These are phyloP conservation scores for Poecilia gillii DNA, from an alignment of 2,797 vertebrate species.

Conservation along the genomic window DNA sequence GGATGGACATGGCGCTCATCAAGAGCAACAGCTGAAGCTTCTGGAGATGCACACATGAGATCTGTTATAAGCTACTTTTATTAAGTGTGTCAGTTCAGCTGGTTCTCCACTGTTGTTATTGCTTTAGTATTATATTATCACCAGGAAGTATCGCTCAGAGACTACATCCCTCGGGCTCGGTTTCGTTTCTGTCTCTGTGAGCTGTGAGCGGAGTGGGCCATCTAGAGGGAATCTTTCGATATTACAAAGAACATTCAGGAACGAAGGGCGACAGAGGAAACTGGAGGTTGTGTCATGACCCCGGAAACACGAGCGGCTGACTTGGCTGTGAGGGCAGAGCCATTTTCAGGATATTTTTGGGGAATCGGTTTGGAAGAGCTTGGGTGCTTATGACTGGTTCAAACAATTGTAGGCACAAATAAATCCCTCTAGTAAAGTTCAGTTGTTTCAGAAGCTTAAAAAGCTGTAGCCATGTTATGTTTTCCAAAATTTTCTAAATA, in stretches of 20 bases:
- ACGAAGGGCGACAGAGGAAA: constrained; percentile 47
- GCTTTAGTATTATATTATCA: constrained; percentile 29
- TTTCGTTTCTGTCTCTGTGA: constrained; percentile 20
- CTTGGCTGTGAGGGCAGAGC: constrained; percentile 25
- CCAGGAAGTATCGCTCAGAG: constrained; percentile 24
- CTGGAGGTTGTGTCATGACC: constrained; percentile 21
- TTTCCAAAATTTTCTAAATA: not conserved
- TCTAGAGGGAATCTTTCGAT: constrained; percentile 67
- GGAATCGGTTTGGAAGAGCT: not conserved
- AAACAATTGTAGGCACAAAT: not conserved
- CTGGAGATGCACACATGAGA: not conserved
- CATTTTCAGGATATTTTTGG: not conserved
- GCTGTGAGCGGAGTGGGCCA: constrained; percentile 66
- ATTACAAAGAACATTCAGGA: constrained; percentile 64
- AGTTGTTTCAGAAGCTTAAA: not conserved
- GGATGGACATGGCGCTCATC: constrained; percentile 6
- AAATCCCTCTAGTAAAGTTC: not conserved
- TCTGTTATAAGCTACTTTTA: constrained; percentile 2
- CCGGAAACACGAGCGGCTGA: constrained; percentile 42
- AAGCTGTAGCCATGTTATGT: not conserved
- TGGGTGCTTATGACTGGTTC: not conserved
- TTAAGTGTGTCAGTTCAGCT: not conserved
- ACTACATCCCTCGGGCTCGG: constrained; percentile 31
- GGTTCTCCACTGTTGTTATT: constrained; percentile 5
- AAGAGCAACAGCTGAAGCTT: not conserved